A percentile compares a stretch with the other conserved stretches of the same genome.
phyloP scores from a whole-genome alignment of 1,140 invertebrate species.

The Elymnias hypermnestra region DNA sequence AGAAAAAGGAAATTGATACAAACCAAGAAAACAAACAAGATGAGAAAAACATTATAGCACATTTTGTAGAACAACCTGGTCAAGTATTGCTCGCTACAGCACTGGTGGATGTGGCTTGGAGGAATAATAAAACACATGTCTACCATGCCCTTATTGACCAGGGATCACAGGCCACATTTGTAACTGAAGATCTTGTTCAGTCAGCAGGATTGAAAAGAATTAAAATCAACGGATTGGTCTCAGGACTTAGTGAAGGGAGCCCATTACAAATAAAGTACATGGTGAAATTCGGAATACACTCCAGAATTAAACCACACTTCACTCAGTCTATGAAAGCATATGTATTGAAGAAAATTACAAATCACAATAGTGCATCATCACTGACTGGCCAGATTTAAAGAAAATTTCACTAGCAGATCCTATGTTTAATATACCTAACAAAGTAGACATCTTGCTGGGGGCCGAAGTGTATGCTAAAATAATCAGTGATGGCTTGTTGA shows the following conservation, averaged over 20 bases:
- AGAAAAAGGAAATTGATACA: conserved; percentile 1
- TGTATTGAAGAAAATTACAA: conserved; percentile 15
- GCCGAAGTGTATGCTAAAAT: conserved; percentile 3
- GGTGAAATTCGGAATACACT: conserved; percentile 6
- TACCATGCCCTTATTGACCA: conserved; percentile 17
- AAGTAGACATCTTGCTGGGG: conserved; percentile 6
- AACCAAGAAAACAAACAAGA: neutral
- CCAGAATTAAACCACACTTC: conserved; percentile 6
- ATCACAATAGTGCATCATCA: conserved; percentile 1
- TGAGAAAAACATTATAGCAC: neutral
- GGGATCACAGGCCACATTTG: conserved; percentile 23
- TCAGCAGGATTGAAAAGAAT: conserved; percentile 6
- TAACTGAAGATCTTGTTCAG: conserved; percentile 13
- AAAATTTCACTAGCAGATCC: conserved; percentile 16
- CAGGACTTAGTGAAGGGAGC: conserved; percentile 15
- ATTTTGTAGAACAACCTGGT: conserved; percentile 7
- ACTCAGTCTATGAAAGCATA: conserved; percentile 12
- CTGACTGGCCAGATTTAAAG: conserved; percentile 10
- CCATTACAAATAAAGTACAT: conserved; percentile 5
- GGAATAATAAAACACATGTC: conserved; percentile 2
- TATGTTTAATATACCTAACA: conserved; percentile 2
- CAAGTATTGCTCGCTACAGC: conserved; percentile 16
- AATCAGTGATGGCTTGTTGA: conserved; percentile 1
- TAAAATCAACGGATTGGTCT: conserved; percentile 9
- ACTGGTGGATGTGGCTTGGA: neutral